Conservation (phyloP, 2,113 vertebrate species). For the Hemiprocne comata region DNA sequence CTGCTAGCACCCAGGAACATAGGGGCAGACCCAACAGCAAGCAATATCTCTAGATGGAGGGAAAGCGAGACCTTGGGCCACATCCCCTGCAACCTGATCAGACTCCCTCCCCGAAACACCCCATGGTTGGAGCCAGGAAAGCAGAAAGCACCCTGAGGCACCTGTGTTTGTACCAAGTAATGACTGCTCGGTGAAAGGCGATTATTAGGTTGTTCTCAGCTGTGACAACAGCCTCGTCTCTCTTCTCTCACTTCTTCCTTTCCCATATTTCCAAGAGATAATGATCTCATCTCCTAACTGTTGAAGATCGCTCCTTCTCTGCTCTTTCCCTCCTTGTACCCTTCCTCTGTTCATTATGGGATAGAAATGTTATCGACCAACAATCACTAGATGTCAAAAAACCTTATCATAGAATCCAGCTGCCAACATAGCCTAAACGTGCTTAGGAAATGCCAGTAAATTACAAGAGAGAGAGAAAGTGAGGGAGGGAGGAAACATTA, state of each 20-base stretch:
- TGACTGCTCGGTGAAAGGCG: neutral
- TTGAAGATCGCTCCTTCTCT: conserved; percentile 7
- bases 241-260: conserved; percentile 25
- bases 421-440: conserved; percentile 52
- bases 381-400: conserved; percentile 55
- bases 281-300: conserved; percentile 59
- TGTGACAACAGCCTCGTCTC: neutral
- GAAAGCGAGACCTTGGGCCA: neutral
- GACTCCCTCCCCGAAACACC: neutral
- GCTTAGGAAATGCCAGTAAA: conserved; percentile 55
- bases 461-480: conserved; percentile 32
- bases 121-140: neutral
- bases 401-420: conserved; percentile 41
- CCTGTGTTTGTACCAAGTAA: neutral
- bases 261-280: conserved; percentile 45
- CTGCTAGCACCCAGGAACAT: neutral
- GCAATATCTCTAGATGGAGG: accelerated
- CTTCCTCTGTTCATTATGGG: conserved; percentile 38
- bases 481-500: conserved; percentile 39
- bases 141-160: neutral
- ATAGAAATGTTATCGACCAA: conserved; percentile 61
- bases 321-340: neutral
- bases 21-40: accelerated
- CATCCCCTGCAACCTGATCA: neutral
- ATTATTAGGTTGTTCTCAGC: conserved; percentile 28